phyloP scores from a whole-genome alignment of 2,888 invertebrate species.

The Calameuta idolon region DNA sequence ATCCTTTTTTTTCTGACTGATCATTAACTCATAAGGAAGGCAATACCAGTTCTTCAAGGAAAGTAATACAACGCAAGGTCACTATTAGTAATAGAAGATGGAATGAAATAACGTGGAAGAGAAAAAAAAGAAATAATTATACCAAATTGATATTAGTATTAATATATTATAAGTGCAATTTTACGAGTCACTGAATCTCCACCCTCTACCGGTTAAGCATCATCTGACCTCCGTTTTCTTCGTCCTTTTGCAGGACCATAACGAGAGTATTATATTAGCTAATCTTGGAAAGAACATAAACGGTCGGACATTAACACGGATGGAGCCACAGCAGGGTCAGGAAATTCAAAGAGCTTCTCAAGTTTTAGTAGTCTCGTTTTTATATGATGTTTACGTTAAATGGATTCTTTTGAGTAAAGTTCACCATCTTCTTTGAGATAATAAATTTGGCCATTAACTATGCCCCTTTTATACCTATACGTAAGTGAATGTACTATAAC shows the following conservation, averaged over 20 bases:
- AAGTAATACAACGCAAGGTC: background rate
- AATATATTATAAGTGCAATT: background rate
- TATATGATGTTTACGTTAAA: background rate
- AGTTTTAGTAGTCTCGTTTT: background rate
- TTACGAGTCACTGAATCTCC: background rate
- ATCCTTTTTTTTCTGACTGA: background rate
- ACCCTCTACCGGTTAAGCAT: background rate
- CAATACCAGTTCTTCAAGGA: slow-evolving; percentile 5
- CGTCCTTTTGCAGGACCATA: background rate
- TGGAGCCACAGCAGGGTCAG: background rate
- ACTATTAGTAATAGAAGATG: background rate
- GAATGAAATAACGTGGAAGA: background rate
- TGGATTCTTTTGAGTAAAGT: background rate
- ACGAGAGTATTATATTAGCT: background rate
- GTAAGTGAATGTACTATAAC: background rate
- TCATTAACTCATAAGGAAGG: background rate
- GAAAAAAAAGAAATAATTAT: background rate
- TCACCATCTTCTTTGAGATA: background rate
- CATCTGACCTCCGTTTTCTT: background rate
- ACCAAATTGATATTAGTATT: background rate
- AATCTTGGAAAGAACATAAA: background rate
- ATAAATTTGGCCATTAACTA: background rate
- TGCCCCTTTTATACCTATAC: background rate
- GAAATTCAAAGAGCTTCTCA: background rate
- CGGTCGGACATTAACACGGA: background rate